These are phyloP conservation scores for Parambassis ranga DNA, from an alignment of 2,797 vertebrate genomes.

Conservation along the genomic window DNA sequence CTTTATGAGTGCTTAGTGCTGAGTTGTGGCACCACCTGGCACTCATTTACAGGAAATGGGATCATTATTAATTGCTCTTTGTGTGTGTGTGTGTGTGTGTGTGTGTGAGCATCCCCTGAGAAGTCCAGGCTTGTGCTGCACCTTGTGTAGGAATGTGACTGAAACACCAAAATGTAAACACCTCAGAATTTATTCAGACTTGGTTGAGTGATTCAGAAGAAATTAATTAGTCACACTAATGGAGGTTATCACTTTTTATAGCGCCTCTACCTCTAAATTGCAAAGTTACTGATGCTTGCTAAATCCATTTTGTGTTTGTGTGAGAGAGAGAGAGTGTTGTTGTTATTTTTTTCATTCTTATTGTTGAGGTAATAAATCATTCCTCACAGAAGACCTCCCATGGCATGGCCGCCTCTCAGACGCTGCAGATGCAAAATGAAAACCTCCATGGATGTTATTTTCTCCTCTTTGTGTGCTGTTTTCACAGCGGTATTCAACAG, in stretches of 20 bases:
- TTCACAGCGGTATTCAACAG: conserved; percentile 10
- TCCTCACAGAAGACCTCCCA: background rate
- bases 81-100: conserved; percentile 8
- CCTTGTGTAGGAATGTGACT: background rate
- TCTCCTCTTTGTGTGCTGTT: background rate
- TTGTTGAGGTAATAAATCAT: conserved; percentile 9
- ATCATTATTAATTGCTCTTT: background rate
- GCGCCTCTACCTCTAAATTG: conserved; percentile 13
- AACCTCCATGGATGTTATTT: conserved; percentile 16
- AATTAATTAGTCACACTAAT: conserved; percentile 39
- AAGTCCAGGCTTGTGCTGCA: background rate
- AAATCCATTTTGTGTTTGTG: background rate
- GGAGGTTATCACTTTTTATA: conserved; percentile 12
- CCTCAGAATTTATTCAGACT: background rate
- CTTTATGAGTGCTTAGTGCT: conserved; percentile 16
- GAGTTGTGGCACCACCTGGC: background rate
- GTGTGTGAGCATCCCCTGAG: background rate
- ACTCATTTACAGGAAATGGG: conserved; percentile 13
- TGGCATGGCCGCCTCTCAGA: background rate
- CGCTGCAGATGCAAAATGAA: conserved; percentile 2
- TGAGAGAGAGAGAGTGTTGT: too few species aligned
- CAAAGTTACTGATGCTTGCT: conserved; percentile 32
- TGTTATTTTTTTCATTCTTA: background rate
- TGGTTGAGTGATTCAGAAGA: conserved; percentile 13
- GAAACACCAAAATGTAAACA: background rate